Conservation (phyloP, 2,888 invertebrate genomes). For the Apoda limacodes region DNA sequence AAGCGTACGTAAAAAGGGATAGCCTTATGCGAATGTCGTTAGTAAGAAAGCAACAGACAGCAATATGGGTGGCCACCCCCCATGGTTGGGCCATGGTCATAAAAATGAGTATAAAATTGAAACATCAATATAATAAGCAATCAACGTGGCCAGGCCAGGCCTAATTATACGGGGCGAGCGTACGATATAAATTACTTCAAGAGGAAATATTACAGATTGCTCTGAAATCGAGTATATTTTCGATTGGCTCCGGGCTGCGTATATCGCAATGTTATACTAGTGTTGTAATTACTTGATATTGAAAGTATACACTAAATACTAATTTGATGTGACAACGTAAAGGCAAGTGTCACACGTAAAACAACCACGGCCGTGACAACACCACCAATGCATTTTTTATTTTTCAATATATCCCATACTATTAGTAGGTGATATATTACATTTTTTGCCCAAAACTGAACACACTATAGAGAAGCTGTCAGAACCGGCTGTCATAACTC, state of each 20-base stretch:
- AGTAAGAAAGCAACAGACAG: constrained; percentile 33
- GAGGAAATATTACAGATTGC: constrained; percentile 47
- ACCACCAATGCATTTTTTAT: too few species aligned
- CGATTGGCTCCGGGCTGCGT: too few species aligned
- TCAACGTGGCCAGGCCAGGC: constrained; percentile 50
- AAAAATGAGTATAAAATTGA: constrained; percentile 71
- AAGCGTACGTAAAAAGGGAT: constrained; percentile 43
- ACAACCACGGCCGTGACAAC: too few species aligned
- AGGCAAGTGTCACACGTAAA: too few species aligned
- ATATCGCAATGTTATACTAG: too few species aligned
- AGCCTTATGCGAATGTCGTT: constrained; percentile 25
- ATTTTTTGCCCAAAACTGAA: too few species aligned
- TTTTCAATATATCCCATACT: too few species aligned
- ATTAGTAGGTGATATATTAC: too few species aligned
- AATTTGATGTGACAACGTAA: too few species aligned
- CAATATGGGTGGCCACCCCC: constrained; percentile 69
- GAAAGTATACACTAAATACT: too few species aligned
- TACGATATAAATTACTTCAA: constrained; percentile 60
- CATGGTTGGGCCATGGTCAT: constrained; percentile 69
- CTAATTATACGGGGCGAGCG: constrained; percentile 63
- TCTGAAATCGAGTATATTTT: constrained; percentile 37
- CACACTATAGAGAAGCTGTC: constrained; percentile 37
- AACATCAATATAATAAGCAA: constrained; percentile 71
- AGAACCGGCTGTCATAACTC: constrained; percentile 49
- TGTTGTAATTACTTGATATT: too few species aligned